Conservation (phyloP, 2,888 invertebrate genomes). For the Vandiemenella viatica region DNA sequence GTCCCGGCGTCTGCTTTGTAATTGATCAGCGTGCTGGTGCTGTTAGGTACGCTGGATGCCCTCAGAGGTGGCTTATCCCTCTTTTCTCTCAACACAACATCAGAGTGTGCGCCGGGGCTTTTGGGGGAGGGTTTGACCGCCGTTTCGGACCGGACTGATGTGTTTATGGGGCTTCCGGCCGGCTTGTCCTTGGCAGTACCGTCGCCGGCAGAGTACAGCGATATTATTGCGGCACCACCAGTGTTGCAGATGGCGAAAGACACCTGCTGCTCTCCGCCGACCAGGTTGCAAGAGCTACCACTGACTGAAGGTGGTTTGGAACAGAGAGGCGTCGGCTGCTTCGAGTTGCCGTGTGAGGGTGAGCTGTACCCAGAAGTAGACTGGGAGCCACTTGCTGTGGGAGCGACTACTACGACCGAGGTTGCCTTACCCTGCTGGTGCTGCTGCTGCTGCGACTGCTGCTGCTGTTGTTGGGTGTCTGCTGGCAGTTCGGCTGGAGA, state of each 20-base stretch:
- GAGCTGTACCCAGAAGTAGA: conserved; percentile 36
- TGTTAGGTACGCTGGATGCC: background rate
- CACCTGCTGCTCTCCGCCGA: conserved; percentile 19
- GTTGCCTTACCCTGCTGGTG: conserved; percentile 19
- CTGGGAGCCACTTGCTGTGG: conserved; percentile 27
- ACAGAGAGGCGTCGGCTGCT: conserved; percentile 14
- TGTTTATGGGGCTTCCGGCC: conserved; percentile 24
- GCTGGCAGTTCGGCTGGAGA: conserved; percentile 21
- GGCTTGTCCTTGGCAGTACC: conserved; percentile 26
- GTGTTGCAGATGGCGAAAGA: conserved; percentile 31
- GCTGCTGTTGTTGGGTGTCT: no score
- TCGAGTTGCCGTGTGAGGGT: conserved; percentile 24
- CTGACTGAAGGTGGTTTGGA: conserved; percentile 22
- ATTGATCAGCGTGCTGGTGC: no score
- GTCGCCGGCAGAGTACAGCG: conserved; percentile 24
- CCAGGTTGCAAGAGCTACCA: conserved; percentile 26
- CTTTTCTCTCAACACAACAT: background rate
- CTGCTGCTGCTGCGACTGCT: no score
- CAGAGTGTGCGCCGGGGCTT: background rate
- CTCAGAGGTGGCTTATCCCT: background rate
- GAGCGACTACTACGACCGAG: conserved; percentile 24
- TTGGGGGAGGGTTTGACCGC: background rate
- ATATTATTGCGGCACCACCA: conserved; percentile 31
- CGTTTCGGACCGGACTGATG: background rate
- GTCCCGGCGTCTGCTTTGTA: background rate